These are phyloP conservation scores for Polypedilum pembai DNA, from an alignment of 1,140 invertebrate genomes.

Conservation along the genomic window DNA sequence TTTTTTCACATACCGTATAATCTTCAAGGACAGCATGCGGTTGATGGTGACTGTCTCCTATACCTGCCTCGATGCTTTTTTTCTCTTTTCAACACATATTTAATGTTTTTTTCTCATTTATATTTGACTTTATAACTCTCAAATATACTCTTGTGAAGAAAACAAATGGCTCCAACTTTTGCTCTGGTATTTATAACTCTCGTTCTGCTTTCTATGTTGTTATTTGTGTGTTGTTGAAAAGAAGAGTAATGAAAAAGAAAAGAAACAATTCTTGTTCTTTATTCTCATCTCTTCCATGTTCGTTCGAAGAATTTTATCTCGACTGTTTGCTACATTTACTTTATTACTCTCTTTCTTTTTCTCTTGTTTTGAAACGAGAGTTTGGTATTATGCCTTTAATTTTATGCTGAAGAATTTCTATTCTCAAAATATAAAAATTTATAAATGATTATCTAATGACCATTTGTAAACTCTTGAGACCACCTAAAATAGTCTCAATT, in stretches of 20 bases:
- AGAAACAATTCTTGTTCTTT: no score
- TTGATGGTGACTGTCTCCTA: background rate
- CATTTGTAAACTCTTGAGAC: conserved; percentile 10
- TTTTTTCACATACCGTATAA: background rate
- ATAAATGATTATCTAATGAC: conserved; percentile 25
- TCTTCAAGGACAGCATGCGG: conserved; percentile 1
- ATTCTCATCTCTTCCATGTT: no score
- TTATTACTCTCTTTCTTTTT: no score
- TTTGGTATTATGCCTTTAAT: background rate
- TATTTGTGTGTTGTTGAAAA: no score
- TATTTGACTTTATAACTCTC: background rate
- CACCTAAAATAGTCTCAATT: background rate
- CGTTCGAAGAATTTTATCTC: no score
- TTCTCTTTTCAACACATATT: background rate
- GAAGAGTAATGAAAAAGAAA: no score
- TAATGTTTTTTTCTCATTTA: background rate
- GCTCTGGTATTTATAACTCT: no score
- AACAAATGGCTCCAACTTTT: no score
- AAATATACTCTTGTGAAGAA: no score
- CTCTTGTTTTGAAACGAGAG: no score
- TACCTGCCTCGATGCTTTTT: background rate
- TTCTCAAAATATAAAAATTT: background rate
- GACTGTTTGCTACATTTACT: no score
- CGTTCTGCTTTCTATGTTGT: no score
- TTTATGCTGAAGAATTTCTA: background rate